Conservation (phyloP, 2,797 vertebrate genomes). For the Gymnothorax javanicus region DNA sequence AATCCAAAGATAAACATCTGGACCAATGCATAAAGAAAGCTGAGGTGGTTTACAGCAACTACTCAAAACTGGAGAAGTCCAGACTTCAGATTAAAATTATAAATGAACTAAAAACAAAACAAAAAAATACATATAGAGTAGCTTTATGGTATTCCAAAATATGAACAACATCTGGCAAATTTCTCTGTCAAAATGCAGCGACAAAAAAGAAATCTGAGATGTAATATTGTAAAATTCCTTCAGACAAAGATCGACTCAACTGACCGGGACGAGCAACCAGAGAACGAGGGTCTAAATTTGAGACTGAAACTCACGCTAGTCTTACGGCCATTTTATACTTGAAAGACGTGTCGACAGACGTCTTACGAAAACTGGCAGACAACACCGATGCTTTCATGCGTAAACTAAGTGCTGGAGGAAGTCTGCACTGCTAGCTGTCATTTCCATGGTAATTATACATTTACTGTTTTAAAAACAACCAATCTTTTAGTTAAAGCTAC, state of each 20-base stretch:
- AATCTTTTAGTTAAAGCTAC: too few species aligned
- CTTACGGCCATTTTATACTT: too few species aligned
- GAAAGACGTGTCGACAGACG: too few species aligned
- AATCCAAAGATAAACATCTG: neutral
- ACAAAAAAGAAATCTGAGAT: neutral
- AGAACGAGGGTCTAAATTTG: neutral
- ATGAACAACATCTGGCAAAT: conserved; percentile 4
- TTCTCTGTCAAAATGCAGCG: neutral
- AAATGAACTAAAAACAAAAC: neutral
- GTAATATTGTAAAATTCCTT: conserved; percentile 4
- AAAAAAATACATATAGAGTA: neutral
- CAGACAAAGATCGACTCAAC: conserved; percentile 18
- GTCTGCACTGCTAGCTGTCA: too few species aligned
- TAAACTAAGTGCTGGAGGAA: too few species aligned
- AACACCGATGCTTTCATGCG: too few species aligned
- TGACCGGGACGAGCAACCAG: neutral
- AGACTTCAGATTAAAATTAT: neutral
- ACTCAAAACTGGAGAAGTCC: neutral
- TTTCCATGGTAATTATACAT: too few species aligned
- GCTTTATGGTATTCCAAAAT: neutral
- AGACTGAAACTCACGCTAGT: neutral
- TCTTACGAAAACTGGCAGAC: too few species aligned
- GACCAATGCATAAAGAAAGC: conserved; percentile 12
- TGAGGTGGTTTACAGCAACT: neutral
- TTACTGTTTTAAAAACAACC: too few species aligned